Percentiles rank a stretch among this genome's conserved stretches.
Evolutionary conservation across 2,888 invertebrate species (phyloP).

Genomic region (Boloria selene): DNA sequence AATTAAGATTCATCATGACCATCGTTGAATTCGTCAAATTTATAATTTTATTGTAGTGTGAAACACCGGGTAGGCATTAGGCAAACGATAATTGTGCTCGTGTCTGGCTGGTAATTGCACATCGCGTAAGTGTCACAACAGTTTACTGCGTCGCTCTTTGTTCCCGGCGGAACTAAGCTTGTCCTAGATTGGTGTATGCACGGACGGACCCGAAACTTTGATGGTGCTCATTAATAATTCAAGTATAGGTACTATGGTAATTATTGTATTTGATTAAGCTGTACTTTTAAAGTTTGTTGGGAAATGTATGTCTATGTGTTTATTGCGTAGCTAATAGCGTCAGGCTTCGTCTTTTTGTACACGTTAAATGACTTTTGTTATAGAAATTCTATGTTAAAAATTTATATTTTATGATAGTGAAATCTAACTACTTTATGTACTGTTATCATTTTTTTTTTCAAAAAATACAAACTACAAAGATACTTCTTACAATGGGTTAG

Average conservation of each 20-base stretch:
- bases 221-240: slow-evolving; percentile 9
- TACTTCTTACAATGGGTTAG: too few species aligned
- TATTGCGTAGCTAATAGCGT: too few species aligned
- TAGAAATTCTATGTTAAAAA: too few species aligned
- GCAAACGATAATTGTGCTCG: slow-evolving; percentile 19
- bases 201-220: slow-evolving; percentile 14
- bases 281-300: not conserved
- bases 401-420: too few species aligned
- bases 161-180: slow-evolving; percentile 17
- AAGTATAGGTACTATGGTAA: not conserved
- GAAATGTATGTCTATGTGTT: too few species aligned
- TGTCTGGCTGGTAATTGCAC: slow-evolving; percentile 38
- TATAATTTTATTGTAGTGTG: not conserved
- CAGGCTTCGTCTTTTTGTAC: too few species aligned
- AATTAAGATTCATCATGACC: too few species aligned
- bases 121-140: slow-evolving; percentile 41
- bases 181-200: slow-evolving; percentile 27
- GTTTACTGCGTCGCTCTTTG: slow-evolving; percentile 39
- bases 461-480: too few species aligned
- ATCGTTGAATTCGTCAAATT: not conserved
- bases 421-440: too few species aligned
- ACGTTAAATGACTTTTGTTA: too few species aligned
- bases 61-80: not conserved
- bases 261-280: not conserved
- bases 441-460: too few species aligned